These are phyloP conservation scores for Smutsia temminckii DNA, from an alignment of 2,797 vertebrate species.

Conservation along the genomic window DNA sequence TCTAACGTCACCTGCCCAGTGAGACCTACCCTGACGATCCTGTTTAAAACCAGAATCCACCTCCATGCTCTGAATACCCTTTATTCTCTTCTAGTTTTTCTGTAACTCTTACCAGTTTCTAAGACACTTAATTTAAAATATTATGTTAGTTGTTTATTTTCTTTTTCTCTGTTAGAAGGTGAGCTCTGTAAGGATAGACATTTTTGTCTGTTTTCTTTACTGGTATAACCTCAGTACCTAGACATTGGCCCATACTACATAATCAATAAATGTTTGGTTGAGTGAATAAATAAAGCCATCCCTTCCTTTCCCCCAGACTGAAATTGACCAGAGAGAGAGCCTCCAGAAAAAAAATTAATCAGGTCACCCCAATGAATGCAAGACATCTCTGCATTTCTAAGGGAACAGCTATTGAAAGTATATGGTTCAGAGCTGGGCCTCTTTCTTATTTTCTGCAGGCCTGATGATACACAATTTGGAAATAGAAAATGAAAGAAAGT, in stretches of 20 bases:
- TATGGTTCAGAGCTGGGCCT: background rate
- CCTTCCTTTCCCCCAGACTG: background rate
- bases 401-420: background rate
- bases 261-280: background rate
- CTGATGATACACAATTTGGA: conserved; percentile 23
- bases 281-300: background rate
- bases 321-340: background rate
- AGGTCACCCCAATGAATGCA: background rate
- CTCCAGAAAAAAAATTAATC: background rate
- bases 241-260: background rate
- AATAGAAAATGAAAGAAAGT: conserved; percentile 55
- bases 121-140: background rate
- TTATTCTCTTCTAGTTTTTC: background rate
- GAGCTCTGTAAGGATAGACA: background rate
- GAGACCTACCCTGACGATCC: background rate
- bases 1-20: background rate
- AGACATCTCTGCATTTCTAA: conserved; percentile 51
- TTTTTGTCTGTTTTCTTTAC: background rate
- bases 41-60: background rate
- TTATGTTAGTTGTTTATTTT: background rate
- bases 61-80: background rate
- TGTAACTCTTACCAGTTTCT: background rate
- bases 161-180: background rate
- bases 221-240: background rate
- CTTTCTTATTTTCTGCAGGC: conserved; percentile 35